These are phyloP conservation scores for Eonycteris spelaea DNA, from an alignment of 2,113 vertebrate species.

Conservation along the genomic window DNA sequence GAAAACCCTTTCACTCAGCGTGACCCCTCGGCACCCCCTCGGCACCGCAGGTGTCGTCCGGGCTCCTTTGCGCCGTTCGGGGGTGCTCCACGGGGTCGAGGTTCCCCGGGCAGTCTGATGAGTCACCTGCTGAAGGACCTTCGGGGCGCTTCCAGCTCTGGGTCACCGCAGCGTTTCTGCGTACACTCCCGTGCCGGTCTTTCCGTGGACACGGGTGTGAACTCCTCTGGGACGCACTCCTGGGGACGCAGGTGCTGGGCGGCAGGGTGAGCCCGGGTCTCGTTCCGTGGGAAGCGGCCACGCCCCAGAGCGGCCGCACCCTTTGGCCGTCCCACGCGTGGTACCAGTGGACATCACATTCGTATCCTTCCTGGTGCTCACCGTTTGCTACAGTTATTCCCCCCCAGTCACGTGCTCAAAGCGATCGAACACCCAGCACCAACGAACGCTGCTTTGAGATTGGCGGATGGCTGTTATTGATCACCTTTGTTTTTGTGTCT, in stretches of 20 bases:
- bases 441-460: neutral
- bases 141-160: neutral
- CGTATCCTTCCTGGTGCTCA: neutral
- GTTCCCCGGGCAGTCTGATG: neutral
- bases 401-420: neutral
- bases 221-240: neutral
- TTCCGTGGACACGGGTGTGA: neutral
- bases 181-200: neutral
- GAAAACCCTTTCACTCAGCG: neutral
- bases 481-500: neutral
- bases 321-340: rapidly evolving
- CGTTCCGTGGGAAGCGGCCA: neutral
- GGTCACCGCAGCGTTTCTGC: neutral
- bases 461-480: neutral
- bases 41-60: rapidly evolving
- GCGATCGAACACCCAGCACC: neutral
- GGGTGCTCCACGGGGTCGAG: neutral
- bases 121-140: neutral
- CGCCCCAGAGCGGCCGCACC: no score
- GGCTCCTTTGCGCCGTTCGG: neutral
- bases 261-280: rapidly evolving
- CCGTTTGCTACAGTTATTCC: neutral
- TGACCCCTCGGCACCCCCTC: neutral
- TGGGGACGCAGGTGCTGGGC: neutral
- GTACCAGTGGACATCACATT: neutral